A percentile compares a stretch with the other conserved stretches of the same genome.
phyloP scores from a whole-genome alignment of 2,888 invertebrate genomes.

The Uropetala carovei region DNA sequence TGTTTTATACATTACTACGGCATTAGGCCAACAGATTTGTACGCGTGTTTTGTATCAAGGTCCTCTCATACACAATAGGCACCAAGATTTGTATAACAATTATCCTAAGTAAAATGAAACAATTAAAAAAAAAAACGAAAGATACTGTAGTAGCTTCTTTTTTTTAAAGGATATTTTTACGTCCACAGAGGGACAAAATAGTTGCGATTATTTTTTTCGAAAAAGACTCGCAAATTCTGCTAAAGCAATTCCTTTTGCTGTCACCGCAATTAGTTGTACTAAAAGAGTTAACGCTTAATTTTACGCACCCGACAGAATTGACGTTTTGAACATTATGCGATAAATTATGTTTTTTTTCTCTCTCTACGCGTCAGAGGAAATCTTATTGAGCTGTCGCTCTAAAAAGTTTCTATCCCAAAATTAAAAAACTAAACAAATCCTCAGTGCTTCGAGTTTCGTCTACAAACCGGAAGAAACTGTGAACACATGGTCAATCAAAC shows the following conservation, averaged over 20 bases:
- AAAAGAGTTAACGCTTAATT: background rate
- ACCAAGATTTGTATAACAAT: conserved; percentile 60
- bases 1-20: conserved; percentile 53
- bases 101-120: conserved; percentile 39
- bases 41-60: conserved; percentile 64
- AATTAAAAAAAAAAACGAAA: background rate
- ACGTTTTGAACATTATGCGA: background rate
- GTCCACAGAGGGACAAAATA: conserved; percentile 49
- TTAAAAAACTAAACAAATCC: too few relatives aligned
- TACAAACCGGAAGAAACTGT: background rate
- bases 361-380: background rate
- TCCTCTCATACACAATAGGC: conserved; percentile 55
- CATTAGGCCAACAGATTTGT: conserved; percentile 64
- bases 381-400: background rate
- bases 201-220: conserved; percentile 29
- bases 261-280: background rate
- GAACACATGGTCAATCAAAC: background rate
- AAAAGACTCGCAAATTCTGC: conserved; percentile 26
- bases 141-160: background rate
- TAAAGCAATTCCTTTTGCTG: background rate
- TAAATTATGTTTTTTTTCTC: background rate
- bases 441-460: background rate
- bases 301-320: background rate
- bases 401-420: background rate
- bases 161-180: background rate